These are phyloP conservation scores for Etheostoma perlongum DNA, from an alignment of 2,797 vertebrate species.

Conservation along the genomic window DNA sequence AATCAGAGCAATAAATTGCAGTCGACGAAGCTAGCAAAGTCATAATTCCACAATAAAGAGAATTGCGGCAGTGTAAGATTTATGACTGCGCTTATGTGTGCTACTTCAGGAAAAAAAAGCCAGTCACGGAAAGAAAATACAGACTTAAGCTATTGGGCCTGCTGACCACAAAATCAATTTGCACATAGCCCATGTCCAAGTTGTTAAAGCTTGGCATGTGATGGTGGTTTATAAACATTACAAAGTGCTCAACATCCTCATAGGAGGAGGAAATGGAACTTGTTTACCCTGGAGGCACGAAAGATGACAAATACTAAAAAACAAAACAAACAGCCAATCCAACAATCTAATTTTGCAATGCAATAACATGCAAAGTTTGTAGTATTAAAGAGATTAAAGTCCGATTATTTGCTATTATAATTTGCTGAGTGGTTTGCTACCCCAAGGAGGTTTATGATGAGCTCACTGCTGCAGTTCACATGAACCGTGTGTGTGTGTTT, in stretches of 20 bases:
- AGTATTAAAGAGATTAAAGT: conserved; percentile 54
- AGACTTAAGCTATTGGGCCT: not conserved
- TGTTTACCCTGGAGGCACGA: not conserved
- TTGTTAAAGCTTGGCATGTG: conserved; percentile 18
- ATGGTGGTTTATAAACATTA: conserved; percentile 7
- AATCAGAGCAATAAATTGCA: not conserved
- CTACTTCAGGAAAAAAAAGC: conserved; percentile 7
- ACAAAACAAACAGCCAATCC: conserved; percentile 1
- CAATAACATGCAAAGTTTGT: conserved; percentile 54
- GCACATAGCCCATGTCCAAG: conserved; percentile 5
- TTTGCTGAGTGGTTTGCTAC: conserved; percentile 59
- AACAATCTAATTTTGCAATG: conserved; percentile 57
- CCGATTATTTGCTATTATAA: conserved; percentile 65
- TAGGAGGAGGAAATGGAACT: conserved; percentile 38
- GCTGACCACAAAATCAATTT: conserved; percentile 24
- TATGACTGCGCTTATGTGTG: not conserved
- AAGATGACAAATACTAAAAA: conserved; percentile 4
- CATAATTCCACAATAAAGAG: not conserved
- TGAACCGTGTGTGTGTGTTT: not conserved
- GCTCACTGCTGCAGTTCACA: conserved; percentile 13
- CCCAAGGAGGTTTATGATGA: conserved; percentile 32
- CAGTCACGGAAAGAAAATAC: conserved; percentile 4
- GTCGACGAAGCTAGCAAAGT: not conserved
- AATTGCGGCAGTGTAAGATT: not conserved
- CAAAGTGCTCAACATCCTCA: conserved; percentile 15